A percentile compares a stretch with the other conserved stretches of the same genome.
Conservation (phyloP, 2,888 invertebrate genomes). For the Aphodius sticticus region DNA sequence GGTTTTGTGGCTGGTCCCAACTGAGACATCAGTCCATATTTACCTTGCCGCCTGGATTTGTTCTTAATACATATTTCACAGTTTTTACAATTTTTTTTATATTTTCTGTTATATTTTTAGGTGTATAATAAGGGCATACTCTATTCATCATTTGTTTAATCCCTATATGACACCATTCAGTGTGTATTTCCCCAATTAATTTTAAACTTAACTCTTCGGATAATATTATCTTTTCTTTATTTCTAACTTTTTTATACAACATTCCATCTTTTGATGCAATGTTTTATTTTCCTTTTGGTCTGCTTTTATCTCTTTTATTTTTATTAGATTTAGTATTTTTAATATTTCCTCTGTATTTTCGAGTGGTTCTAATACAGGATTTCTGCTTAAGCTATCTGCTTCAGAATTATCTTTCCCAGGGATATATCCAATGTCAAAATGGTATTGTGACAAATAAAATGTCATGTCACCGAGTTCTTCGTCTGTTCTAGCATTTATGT, state of each 20-base stretch:
- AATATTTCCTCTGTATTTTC: constrained; percentile 33
- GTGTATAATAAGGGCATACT: constrained; percentile 25
- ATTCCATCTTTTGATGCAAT: constrained; percentile 12
- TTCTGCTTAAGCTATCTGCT: constrained; percentile 41
- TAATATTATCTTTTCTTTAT: constrained; percentile 21
- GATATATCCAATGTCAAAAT: constrained; percentile 41
- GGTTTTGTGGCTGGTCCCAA: constrained; percentile 47
- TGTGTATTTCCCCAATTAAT: constrained; percentile 20
- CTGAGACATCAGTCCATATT: constrained; percentile 28
- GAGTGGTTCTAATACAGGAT: constrained; percentile 34
- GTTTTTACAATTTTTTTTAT: constrained; percentile 28
- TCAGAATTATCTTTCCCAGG: constrained; percentile 40
- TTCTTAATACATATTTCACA: constrained; percentile 17
- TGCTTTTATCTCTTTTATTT: constrained; percentile 28
- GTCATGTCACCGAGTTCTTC: constrained; percentile 41
- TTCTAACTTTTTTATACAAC: constrained; percentile 21
- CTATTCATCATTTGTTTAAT: constrained; percentile 28
- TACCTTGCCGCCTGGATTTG: constrained; percentile 5
- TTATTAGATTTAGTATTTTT: constrained; percentile 22
- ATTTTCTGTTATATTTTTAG: constrained; percentile 28
- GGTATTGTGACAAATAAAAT: constrained; percentile 41
- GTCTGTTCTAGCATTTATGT: constrained; percentile 41
- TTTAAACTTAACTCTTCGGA: constrained; percentile 20
- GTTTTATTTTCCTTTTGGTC: constrained; percentile 30
- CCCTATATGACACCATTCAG: constrained; percentile 20